Evolutionary conservation across 2,888 invertebrate species (phyloP), one percentile per base, ranked within the genome.

Genomic region (Resseliella maxima): DNA sequence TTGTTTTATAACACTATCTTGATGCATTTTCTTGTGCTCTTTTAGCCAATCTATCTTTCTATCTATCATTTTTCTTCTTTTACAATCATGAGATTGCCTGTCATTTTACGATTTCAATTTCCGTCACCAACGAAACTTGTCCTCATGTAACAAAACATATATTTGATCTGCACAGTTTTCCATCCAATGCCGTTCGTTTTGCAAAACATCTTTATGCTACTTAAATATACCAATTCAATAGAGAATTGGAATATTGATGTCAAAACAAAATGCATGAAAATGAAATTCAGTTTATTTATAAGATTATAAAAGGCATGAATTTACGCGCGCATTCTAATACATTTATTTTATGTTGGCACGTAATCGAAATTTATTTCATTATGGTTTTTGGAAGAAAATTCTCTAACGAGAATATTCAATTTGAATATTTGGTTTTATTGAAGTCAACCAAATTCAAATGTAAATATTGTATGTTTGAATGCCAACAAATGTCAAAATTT

Each of bases 271-370:
- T 31, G 72, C 72, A 31, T 72, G 72, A 72, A 31, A 35, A n/a
- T n/a, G n/a, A n/a, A 2, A 72, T 27, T 72, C n/a, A 15, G 31
- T 72, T 72, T 27, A 72, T 72, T 72, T 72, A 2, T 18, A 72
- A 41, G 8, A 35, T 31, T 31, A 31, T 72, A n/a, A 72, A 72
- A 31, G 31, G 12, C 72, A 31, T 72, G 15, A 72, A 31, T 31
- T 31, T 35, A 31, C 72, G n/a, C n/a, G n/a, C n/a, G n/a, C n/a
- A n/a, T n/a, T n/a, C 5, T 10, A 1, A 31, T 31, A 72, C 72
- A 72, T 72, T 72, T 31, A 72, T 72, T 72, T n/a, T 72, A 31
- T 72, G 27, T 72, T 72, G 12, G 72, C 72, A 72, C 72, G 72
- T 72, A 59, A 59, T 59, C 59, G 59, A 59, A n/a, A n/a, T n/a